Conservation (phyloP, 2,797 vertebrate species). For the Darevskia nairensis region DNA sequence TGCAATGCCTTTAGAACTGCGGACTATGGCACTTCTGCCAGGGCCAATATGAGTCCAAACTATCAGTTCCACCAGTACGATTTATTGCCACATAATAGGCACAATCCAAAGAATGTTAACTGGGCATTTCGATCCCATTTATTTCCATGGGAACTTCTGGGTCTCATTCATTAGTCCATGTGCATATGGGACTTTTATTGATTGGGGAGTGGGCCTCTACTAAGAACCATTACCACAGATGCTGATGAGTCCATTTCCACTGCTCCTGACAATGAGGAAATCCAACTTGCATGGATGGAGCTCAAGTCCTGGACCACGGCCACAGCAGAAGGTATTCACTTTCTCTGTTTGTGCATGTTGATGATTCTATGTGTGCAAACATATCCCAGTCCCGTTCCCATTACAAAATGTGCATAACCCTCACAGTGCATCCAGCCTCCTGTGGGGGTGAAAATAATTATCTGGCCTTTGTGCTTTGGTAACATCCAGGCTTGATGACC, state of each 20-base stretch:
- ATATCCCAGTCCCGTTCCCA: not conserved
- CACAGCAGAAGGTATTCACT: not conserved
- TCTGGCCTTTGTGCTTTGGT: not conserved
- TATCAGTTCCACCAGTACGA: not conserved
- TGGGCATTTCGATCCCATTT: not conserved
- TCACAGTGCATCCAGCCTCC: too few species aligned
- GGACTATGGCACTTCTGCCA: not conserved
- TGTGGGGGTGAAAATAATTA: not conserved
- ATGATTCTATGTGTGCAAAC: not conserved
- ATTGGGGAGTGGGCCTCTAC: not conserved
- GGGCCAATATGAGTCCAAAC: not conserved
- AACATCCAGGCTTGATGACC: not conserved
- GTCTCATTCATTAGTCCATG: not conserved
- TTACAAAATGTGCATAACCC: not conserved
- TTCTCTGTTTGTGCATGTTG: too few species aligned
- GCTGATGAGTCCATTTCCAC: not conserved
- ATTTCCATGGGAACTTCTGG: not conserved
- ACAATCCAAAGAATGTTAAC: not conserved
- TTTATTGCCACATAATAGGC: not conserved
- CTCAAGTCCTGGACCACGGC: not conserved
- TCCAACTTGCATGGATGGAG: not conserved
- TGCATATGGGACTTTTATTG: not conserved
- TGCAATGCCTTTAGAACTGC: not conserved
- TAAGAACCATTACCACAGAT: not conserved
- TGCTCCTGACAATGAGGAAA: not conserved